Evolutionary conservation across 2,797 vertebrate genomes (phyloP).

Genomic region (Scolopax bukidnonensis): DNA sequence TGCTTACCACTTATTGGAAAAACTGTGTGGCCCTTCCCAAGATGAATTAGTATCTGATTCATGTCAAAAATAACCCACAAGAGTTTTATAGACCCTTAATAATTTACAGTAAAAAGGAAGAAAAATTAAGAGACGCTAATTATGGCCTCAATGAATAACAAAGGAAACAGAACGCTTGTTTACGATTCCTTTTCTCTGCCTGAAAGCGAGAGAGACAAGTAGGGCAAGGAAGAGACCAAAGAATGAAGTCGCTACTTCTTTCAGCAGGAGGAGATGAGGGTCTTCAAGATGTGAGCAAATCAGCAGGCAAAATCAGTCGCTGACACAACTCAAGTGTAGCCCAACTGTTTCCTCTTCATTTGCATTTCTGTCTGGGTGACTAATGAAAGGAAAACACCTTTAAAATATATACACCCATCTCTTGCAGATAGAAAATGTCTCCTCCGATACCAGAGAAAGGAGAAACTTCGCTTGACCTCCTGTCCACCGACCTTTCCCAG

Average conservation of each 20-base stretch:
- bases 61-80: neutral
- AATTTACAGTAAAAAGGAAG: neutral
- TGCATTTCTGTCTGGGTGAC: neutral
- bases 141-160: neutral
- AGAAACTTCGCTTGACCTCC: neutral
- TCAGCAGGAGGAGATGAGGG: neutral
- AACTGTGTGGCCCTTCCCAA: neutral
- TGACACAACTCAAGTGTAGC: neutral
- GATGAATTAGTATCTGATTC: neutral
- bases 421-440: neutral
- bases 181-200: neutral
- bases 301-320: neutral
- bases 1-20: neutral
- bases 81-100: neutral
- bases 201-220: neutral
- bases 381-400: neutral
- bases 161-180: neutral
- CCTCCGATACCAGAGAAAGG: neutral
- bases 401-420: neutral
- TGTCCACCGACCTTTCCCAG: neutral
- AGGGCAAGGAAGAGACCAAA: neutral
- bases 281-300: neutral
- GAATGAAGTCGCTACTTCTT: neutral
- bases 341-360: neutral
- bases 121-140: neutral